A percentile compares a stretch with the other conserved stretches of the same genome.
Evolutionary conservation across 2,888 invertebrate genomes (phyloP).

Genomic region (Strigamia crassipes): DNA sequence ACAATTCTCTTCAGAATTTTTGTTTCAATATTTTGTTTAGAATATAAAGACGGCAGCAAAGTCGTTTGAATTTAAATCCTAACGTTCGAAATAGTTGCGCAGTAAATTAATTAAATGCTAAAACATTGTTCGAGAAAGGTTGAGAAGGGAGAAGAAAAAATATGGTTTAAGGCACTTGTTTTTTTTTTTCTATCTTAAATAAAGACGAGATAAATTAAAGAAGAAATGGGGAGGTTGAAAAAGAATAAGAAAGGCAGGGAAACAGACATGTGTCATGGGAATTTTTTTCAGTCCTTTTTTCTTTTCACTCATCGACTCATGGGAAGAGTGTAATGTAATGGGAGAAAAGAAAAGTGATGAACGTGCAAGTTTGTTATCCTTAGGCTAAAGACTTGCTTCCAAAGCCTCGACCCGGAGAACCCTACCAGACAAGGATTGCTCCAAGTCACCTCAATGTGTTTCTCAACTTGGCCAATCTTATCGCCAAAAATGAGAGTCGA

Average conservation of each 20-base stretch:
- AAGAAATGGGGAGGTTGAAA: not conserved
- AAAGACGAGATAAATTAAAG: not conserved
- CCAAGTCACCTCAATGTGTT: conserved; percentile 96
- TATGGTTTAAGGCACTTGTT: not conserved
- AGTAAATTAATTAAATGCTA: not conserved
- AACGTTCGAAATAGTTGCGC: not conserved
- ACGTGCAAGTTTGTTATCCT: conserved; percentile 40
- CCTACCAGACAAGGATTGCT: conserved; percentile 93
- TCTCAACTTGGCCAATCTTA: conserved; percentile 90
- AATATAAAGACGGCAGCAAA: not conserved
- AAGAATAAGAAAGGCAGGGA: conserved; percentile 1
- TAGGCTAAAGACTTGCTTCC: conserved; percentile 84
- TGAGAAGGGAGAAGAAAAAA: not conserved
- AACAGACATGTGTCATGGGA: conserved; percentile 24
- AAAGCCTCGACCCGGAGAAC: conserved; percentile 89
- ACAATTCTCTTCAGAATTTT: too few species aligned
- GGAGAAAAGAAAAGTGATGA: conserved; percentile 42
- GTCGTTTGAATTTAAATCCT: not conserved
- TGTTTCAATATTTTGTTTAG: too few species aligned
- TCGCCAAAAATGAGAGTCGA: conserved; percentile 79
- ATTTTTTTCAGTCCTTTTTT: not conserved
- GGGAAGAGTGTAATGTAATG: conserved; percentile 18
- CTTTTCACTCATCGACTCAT: conserved; percentile 25
- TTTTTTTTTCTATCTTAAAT: not conserved
- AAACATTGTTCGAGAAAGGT: not conserved